Evolutionary conservation across 2,113 vertebrate species (phyloP).

Genomic region (Bos indicus): DNA sequence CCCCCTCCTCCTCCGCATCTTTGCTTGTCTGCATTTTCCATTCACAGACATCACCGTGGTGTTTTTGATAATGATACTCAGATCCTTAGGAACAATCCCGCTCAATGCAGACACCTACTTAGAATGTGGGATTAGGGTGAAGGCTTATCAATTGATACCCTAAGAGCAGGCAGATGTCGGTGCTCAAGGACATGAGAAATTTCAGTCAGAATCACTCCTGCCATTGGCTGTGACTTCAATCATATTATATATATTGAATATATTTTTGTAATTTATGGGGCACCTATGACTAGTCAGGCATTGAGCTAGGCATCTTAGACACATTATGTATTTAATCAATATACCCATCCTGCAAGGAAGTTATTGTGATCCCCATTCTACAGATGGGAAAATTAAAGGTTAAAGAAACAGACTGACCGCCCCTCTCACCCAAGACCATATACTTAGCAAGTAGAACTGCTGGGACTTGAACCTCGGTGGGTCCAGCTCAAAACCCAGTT

Average conservation of each 20-base stretch:
- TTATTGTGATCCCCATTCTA: background rate
- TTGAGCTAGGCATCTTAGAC: background rate
- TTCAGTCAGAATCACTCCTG: background rate
- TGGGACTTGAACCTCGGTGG: background rate
- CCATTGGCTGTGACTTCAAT: background rate
- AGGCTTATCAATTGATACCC: background rate
- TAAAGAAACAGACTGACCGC: background rate
- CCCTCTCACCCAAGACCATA: background rate
- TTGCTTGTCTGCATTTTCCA: background rate
- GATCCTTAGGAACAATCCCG: background rate
- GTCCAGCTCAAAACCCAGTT: background rate
- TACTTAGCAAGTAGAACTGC: background rate
- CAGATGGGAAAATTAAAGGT: background rate
- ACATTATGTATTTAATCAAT: background rate
- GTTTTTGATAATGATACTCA: background rate
- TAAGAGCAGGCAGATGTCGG: background rate
- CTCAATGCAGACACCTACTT: background rate
- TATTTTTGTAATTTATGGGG: background rate
- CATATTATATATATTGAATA: background rate
- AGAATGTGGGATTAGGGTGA: background rate
- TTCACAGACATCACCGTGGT: background rate
- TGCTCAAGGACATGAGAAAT: background rate
- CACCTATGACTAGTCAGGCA: background rate
- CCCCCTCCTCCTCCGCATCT: background rate
- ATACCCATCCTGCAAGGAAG: background rate